Base-by-base conservation (phyloP, 2,113 vertebrate genomes). In the Perca flavescens region DNA sequence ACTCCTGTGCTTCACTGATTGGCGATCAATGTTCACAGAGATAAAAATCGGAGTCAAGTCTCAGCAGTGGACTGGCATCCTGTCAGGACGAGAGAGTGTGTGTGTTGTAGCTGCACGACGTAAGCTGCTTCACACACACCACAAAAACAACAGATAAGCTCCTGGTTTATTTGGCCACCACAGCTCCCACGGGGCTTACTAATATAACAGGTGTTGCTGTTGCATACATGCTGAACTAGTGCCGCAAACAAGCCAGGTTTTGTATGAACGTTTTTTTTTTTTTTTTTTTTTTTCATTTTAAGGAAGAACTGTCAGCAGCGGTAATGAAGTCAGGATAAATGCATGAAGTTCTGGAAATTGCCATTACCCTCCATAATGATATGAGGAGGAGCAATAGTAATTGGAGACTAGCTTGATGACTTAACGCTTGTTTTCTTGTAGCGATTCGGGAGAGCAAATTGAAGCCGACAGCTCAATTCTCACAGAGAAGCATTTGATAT, bases 401-500 rank as follows among this genome's bases (percentile, higher is more conserved):
- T 64, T 79, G 34, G 47, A 71, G 16, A 53, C 5, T 1, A 1
- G 21, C 22, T 53, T 65, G 74, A 83, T 72, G 68, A 76, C 75
- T 78, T 74, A 9, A 80, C 54, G 34, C 73, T 74, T 83, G 86
- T 89, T 90, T 87, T 78, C 75, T 71, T 81, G 85, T 75, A 36
- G 61, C 2, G 2, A 75, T 78, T 74, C 43, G 5, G 40, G 47
- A 28, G 36, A 65, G 66, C 63, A 82, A 85, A 88, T 75, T 89
- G 88, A 88, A 83, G 82, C 63, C 50, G 91, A 85, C 91, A 85
- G 84, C 50, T 79, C 73, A 31, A 31, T 88, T 79, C 77, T 82
- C 76, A 65, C 64, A 49, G 78, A 87, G 90, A 87, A 84, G 28
- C 68, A 77, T 86, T 86, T 90, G 80, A 90, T 88, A 83, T 88